Base-by-base conservation (phyloP, 2,888 invertebrate genomes). In the Calameuta filiformis region DNA sequence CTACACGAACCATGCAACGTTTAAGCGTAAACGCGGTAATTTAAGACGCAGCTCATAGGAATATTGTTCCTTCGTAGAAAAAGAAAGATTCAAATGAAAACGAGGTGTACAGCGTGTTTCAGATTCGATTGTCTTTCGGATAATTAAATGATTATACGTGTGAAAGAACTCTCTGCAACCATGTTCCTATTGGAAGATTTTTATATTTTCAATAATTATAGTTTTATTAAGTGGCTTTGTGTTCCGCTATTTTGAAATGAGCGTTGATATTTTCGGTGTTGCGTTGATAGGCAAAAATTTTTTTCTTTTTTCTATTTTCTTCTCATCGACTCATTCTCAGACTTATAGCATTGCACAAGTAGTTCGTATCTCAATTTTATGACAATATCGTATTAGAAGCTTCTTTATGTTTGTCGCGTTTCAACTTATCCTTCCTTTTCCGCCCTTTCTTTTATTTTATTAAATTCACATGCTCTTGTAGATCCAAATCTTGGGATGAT, bases 31-130 rank as follows among this genome's bases (percentile, higher is more conserved):
- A 84, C 85, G 83, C 87, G 82, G 85, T 88, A 88, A 85, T 87
- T 88, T 90, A 89, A 86, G 88, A 87, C 85, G 85, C 85, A 87
- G 85, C 86, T 88, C 87, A 86, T 88, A 88, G 86, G 86, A 87
- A 85, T 85, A 87, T 83, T 84, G 85, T 88, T 89, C 86, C 87
- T 87, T 89, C 83, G 83, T 84, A 77, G 81, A 84, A 81, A 83
- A 82, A 84, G 82, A 87, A 69, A 75, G 74, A 69, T 68, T 35
- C 35, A 69, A 77, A 69, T 12, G 68, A 76, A 15, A 77, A 75
- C 23, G 69, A 77, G 31, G 33, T 77, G 77, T 77, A 75, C 75
- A 87, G 87, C 87, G 87, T 83, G 83, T 88, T 85, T 86, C 88
- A 89, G 80, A 85, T 87, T 89, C 88, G 87, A 88, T 90, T 86